A percentile compares a stretch with the other conserved stretches of the same genome.
phyloP scores from a whole-genome alignment of 2,113 vertebrate genomes.

The Elaphurus davidianus region DNA sequence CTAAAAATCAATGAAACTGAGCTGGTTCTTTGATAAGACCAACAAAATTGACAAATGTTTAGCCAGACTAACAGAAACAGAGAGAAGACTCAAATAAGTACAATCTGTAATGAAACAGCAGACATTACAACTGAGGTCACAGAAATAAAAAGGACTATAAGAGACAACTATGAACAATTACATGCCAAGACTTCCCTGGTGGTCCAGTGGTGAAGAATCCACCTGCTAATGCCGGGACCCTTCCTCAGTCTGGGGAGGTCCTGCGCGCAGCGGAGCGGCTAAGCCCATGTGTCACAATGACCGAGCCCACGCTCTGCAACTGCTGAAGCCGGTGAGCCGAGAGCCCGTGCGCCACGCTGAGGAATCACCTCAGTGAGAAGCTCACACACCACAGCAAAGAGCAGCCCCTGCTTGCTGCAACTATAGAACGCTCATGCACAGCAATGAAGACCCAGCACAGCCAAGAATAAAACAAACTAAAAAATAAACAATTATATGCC shows the following conservation, averaged over 20 bases:
- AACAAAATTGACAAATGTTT: background rate
- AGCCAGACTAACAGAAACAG: background rate
- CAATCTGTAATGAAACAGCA: background rate
- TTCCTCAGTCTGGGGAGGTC: background rate
- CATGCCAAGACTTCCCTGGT: background rate
- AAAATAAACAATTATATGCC: background rate
- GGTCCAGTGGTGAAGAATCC: background rate
- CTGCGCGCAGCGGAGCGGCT: background rate
- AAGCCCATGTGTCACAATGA: background rate
- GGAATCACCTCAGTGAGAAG: background rate
- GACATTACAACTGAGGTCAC: background rate
- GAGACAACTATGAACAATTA: background rate
- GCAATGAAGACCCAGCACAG: background rate
- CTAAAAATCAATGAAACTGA: background rate
- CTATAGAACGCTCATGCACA: background rate
- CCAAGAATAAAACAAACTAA: background rate
- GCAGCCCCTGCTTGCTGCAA: background rate
- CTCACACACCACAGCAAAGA: background rate
- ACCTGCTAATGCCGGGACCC: background rate
- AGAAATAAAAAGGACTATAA: background rate
- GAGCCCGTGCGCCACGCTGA: background rate
- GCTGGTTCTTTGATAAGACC: background rate
- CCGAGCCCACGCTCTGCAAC: background rate
- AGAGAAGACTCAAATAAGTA: background rate
- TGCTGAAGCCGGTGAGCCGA: rapidly evolving